These are phyloP conservation scores for Phaedon cochleariae DNA, from an alignment of 2,888 invertebrate species.

Conservation along the genomic window DNA sequence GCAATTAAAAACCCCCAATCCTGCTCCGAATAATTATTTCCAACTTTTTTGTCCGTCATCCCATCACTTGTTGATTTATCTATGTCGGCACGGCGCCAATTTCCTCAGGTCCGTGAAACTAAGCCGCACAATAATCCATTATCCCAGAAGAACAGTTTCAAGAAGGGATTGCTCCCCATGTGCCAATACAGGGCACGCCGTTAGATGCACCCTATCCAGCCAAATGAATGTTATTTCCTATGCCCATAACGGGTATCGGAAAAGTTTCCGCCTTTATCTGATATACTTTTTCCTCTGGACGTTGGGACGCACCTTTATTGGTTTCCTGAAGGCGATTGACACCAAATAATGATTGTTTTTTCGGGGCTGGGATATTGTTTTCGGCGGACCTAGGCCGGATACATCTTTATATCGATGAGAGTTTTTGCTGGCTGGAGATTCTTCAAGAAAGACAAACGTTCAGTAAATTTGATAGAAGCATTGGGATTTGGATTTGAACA, in stretches of 20 bases:
- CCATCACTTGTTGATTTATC: constrained; percentile 34
- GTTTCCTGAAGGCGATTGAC: background rate
- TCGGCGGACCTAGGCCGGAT: background rate
- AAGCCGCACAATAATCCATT: constrained; percentile 36
- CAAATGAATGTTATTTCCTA: constrained; percentile 39
- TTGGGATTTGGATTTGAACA: no score
- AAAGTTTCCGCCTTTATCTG: constrained; percentile 35
- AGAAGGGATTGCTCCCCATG: constrained; percentile 35
- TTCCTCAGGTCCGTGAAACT: constrained; percentile 17
- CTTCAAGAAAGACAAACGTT: no score
- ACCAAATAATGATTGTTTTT: constrained; percentile 11
- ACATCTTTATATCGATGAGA: background rate
- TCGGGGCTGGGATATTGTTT: background rate
- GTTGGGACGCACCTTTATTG: constrained; percentile 26
- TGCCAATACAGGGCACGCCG: constrained; percentile 30
- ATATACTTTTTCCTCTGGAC: constrained; percentile 26
- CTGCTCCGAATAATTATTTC: no score
- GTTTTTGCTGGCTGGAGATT: no score
- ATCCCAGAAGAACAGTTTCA: constrained; percentile 30
- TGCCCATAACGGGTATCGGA: constrained; percentile 35
- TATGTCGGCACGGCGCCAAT: constrained; percentile 6
- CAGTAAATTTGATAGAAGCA: no score
- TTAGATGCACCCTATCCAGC: constrained; percentile 33
- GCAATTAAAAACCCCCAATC: no score
- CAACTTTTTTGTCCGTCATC: constrained; percentile 36